A percentile compares a stretch with the other conserved stretches of the same genome.
Conservation (phyloP, 2,888 invertebrate species). For the Drosophila subquinaria region DNA sequence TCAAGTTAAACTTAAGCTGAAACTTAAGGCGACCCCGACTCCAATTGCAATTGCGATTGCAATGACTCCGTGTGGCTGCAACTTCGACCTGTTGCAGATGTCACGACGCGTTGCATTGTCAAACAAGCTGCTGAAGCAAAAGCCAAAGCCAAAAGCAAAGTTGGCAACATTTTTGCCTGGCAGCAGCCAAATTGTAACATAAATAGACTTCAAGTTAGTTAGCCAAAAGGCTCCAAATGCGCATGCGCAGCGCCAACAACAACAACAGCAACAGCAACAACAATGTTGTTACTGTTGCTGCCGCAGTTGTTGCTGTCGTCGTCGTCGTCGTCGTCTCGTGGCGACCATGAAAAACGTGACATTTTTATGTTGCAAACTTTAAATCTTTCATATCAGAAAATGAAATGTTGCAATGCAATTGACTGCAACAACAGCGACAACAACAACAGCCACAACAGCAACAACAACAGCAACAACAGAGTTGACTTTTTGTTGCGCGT, state of each 20-base stretch:
- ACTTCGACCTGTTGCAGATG: conserved; percentile 77
- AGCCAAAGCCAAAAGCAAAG: conserved; percentile 44
- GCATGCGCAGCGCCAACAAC: conserved; percentile 77
- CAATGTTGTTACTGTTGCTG: conserved; percentile 35
- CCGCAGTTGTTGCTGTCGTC: conserved; percentile 32
- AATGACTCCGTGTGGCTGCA: conserved; percentile 28
- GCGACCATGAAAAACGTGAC: conserved; percentile 86
- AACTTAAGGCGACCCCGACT: conserved; percentile 30
- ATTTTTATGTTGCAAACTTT: conserved; percentile 85
- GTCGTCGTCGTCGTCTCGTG: conserved; percentile 64
- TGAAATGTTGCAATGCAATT: conserved; percentile 80
- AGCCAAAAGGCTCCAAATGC: conserved; percentile 69
- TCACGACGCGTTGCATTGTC: conserved; percentile 82
- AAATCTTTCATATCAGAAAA: conserved; percentile 84
- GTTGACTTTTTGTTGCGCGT: conserved; percentile 72
- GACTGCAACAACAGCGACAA: conserved; percentile 70
- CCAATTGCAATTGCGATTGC: conserved; percentile 1
- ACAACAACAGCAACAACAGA: conserved; percentile 31
- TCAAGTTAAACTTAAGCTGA: conserved; percentile 19
- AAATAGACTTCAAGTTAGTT: conserved; percentile 79
- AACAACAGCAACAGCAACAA: conserved; percentile 46
- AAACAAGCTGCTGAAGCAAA: conserved; percentile 61
- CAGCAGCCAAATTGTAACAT: conserved; percentile 78
- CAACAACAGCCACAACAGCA: conserved; percentile 54
- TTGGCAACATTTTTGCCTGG: conserved; percentile 77